Conservation (phyloP, 1,140 invertebrate genomes). For the Atta colombica region DNA sequence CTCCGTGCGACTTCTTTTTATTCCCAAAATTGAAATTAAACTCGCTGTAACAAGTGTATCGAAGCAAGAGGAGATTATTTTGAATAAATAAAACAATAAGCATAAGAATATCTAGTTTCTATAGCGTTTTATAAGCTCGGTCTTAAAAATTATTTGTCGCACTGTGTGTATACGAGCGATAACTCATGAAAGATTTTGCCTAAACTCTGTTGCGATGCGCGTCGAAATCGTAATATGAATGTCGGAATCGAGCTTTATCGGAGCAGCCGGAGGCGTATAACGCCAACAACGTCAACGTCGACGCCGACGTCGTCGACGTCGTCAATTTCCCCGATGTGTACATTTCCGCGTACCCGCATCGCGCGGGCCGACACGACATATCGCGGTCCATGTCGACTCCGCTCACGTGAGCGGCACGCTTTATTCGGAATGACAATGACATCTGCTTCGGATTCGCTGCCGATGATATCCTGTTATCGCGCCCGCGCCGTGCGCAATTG, state of each 20-base stretch:
- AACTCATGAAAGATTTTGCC: background rate
- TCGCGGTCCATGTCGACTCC: conserved; percentile 14
- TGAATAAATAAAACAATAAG: too few species aligned
- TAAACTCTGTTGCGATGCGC: background rate
- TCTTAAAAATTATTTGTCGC: too few species aligned
- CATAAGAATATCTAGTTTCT: too few species aligned
- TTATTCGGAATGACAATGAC: conserved; percentile 50
- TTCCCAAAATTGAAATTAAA: too few species aligned
- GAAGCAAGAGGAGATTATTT: too few species aligned
- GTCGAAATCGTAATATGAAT: background rate
- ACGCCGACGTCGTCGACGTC: background rate
- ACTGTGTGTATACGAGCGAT: background rate
- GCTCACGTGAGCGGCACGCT: conserved; percentile 44
- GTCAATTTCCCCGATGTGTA: conserved; percentile 14
- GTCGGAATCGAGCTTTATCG: conserved; percentile 27
- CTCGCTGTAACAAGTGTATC: too few species aligned
- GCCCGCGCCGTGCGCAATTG: conserved; percentile 6
- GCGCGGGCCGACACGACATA: conserved; percentile 12
- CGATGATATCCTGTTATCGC: conserved; percentile 6
- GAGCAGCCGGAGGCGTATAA: conserved; percentile 17
- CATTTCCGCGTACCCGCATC: conserved; percentile 55
- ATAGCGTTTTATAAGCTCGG: too few species aligned
- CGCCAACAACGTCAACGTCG: background rate
- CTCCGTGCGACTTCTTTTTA: too few species aligned
- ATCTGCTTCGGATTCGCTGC: conserved; percentile 61